phyloP scores from a whole-genome alignment of 1,140 invertebrate species.

The Episyrphus balteatus region DNA sequence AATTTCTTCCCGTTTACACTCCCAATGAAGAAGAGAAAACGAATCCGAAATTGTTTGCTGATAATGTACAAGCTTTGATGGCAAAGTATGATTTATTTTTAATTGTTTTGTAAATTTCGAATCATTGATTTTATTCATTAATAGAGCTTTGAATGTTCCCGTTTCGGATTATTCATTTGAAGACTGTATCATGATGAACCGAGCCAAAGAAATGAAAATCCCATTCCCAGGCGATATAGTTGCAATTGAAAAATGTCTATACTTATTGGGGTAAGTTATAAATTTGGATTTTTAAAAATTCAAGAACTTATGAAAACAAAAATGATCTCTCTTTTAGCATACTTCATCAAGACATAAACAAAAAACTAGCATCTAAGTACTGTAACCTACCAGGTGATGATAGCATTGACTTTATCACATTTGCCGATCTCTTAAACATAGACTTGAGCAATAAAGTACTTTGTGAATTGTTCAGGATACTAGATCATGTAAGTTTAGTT shows the following conservation, averaged over 20 bases:
- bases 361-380: slow-evolving; percentile 17
- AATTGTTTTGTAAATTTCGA: not conserved
- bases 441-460: slow-evolving; percentile 20
- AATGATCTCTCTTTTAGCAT: slow-evolving; percentile 8
- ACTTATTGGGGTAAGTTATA: slow-evolving; percentile 53
- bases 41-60: slow-evolving; percentile 81
- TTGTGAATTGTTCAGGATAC: slow-evolving; percentile 24
- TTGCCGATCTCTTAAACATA: slow-evolving; percentile 21
- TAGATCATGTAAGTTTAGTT: slow-evolving; percentile 23
- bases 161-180: slow-evolving; percentile 88
- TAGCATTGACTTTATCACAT: slow-evolving; percentile 23
- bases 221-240: slow-evolving; percentile 61
- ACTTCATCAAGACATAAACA: slow-evolving; percentile 15
- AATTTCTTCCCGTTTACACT: slow-evolving; percentile 86
- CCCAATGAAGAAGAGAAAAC: slow-evolving; percentile 77
- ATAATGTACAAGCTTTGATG: slow-evolving; percentile 84
- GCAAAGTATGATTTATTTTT: slow-evolving; percentile 53
- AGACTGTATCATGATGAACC: slow-evolving; percentile 74
- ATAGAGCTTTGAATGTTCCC: slow-evolving; percentile 67
- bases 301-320: not conserved
- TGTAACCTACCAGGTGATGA: slow-evolving; percentile 17
- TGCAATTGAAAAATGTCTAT: slow-evolving; percentile 63
- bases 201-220: slow-evolving; percentile 69
- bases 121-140: slow-evolving; percentile 4
- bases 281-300: not conserved